A percentile compares a stretch with the other conserved stretches of the same genome.
Conservation (phyloP, 2,888 invertebrate genomes). For the Caprella mutica region DNA sequence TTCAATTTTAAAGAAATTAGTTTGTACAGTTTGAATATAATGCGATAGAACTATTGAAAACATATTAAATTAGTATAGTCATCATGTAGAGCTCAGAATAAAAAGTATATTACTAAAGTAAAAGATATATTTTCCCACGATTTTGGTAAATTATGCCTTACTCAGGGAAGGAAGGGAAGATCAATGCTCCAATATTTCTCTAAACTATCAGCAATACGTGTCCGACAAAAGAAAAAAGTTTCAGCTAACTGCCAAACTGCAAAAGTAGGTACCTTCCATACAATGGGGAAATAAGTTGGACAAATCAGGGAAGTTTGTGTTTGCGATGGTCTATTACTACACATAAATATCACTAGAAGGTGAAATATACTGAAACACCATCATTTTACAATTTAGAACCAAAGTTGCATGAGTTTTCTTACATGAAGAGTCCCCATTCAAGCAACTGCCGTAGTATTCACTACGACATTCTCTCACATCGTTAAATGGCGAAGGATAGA, state of each 20-base stretch:
- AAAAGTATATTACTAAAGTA: too few species aligned
- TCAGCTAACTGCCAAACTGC: neutral
- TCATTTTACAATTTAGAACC: too few species aligned
- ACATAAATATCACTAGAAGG: neutral
- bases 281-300: neutral
- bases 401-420: too few species aligned
- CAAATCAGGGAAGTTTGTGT: neutral
- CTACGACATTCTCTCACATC: neutral
- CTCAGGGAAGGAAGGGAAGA: neutral
- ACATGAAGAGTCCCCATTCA: too few species aligned
- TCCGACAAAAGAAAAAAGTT: neutral
- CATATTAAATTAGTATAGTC: neutral
- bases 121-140: neutral
- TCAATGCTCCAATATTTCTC: neutral
- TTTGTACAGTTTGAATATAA: neutral
- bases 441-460: neutral
- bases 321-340: neutral
- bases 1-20: neutral
- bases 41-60: neutral
- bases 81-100: too few species aligned
- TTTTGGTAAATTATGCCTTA: constrained; percentile 5
- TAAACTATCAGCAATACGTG: neutral
- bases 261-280: neutral
- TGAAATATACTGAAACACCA: neutral
- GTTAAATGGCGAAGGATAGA: neutral